Evolutionary conservation across 1,140 invertebrate genomes (phyloP).

Genomic region (Watersipora subatra): DNA sequence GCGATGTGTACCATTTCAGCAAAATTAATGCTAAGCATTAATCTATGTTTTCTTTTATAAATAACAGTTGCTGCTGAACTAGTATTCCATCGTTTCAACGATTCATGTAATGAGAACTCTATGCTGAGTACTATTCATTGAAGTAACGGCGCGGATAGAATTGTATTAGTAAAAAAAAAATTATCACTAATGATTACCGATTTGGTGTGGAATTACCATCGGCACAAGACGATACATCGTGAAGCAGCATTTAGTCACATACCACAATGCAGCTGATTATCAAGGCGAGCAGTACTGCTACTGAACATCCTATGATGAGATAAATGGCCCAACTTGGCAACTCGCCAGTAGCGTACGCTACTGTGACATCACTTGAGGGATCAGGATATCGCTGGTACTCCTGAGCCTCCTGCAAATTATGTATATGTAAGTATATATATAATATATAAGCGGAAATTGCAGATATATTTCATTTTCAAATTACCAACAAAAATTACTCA

Average conservation of each 20-base stretch:
- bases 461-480: background rate
- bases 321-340: background rate
- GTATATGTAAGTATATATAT: background rate
- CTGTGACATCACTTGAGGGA: background rate
- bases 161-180: background rate
- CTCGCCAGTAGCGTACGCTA: background rate
- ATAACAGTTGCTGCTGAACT: too few relatives aligned
- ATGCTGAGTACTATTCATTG: background rate
- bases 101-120: background rate
- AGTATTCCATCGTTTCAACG: background rate
- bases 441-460: background rate
- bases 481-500: background rate
- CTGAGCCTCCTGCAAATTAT: background rate
- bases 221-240: background rate
- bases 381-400: background rate
- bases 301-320: background rate
- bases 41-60: too few relatives aligned
- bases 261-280: background rate
- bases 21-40: too few relatives aligned
- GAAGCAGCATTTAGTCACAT: background rate
- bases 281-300: background rate
- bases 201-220: too few relatives aligned
- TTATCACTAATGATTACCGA: background rate
- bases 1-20: too few relatives aligned
- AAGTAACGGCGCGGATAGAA: background rate